Evolutionary conservation across 2,888 invertebrate species (phyloP).

Genomic region (Trissonchulus sp.): DNA sequence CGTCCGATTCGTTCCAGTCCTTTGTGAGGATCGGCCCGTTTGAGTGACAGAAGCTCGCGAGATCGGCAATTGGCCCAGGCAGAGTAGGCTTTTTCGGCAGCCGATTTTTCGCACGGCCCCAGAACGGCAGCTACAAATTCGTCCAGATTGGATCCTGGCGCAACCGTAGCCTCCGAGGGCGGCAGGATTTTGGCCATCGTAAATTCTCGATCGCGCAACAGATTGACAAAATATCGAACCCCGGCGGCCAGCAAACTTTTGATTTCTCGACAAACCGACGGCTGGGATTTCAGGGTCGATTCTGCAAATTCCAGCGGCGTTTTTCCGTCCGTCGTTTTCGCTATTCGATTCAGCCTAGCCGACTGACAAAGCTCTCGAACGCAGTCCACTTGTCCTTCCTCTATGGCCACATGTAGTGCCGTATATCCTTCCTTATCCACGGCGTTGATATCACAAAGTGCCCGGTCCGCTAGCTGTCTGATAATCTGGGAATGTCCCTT

Average conservation of each 20-base stretch:
- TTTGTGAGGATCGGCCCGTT: slow-evolving; percentile 23
- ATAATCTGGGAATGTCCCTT: slow-evolving; percentile 32
- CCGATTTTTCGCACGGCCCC: neutral
- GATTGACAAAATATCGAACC: neutral
- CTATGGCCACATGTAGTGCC: slow-evolving; percentile 15
- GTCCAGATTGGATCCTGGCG: neutral
- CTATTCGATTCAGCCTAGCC: neutral
- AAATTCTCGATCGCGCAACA: slow-evolving; percentile 18
- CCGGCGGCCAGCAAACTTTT: neutral
- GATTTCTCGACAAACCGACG: too few species aligned
- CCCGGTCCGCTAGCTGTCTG: slow-evolving; percentile 19
- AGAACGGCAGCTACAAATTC: slow-evolving; percentile 15
- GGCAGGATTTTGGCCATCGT: neutral
- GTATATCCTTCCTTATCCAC: slow-evolving; percentile 30
- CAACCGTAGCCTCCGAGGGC: neutral
- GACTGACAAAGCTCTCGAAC: slow-evolving; percentile 9
- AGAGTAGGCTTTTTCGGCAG: neutral
- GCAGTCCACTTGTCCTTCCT: neutral
- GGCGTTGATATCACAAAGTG: slow-evolving; percentile 26
- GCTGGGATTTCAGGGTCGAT: neutral
- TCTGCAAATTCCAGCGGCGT: slow-evolving; percentile 15
- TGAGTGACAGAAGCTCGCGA: neutral
- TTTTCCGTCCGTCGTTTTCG: slow-evolving; percentile 22
- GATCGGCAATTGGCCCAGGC: slow-evolving; percentile 3
- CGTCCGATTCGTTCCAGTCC: slow-evolving; percentile 1